A percentile compares a stretch with the other conserved stretches of the same genome.
phyloP scores from a whole-genome alignment of 2,888 invertebrate species.

The Drosophila ezoana region DNA sequence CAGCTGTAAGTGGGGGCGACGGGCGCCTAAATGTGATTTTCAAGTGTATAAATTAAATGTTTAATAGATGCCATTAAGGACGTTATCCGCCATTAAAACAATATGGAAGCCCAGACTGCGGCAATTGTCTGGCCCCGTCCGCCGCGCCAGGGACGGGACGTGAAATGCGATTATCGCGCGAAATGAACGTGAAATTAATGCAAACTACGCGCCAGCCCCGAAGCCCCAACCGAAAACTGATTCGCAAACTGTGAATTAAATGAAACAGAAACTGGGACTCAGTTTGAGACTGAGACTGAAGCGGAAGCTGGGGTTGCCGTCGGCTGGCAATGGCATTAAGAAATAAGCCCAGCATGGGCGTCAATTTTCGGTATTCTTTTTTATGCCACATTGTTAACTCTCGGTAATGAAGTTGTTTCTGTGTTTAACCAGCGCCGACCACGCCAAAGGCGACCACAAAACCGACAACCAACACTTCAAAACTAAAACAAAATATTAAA shows the following conservation, averaged over 20 bases:
- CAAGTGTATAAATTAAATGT: slow-evolving; percentile 78
- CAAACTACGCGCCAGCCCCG: slow-evolving; percentile 69
- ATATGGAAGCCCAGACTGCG: slow-evolving; percentile 61
- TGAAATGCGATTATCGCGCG: slow-evolving; percentile 75
- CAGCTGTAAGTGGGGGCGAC: slow-evolving; percentile 17
- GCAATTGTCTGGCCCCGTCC: slow-evolving; percentile 7
- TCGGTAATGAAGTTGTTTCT: slow-evolving; percentile 62
- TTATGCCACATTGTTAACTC: slow-evolving; percentile 19
- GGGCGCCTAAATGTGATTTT: slow-evolving; percentile 65
- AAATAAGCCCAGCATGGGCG: slow-evolving; percentile 58
- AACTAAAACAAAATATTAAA: slow-evolving; percentile 20
- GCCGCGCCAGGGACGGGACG: slow-evolving; percentile 24
- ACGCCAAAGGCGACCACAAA: slow-evolving; percentile 47
- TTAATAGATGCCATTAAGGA: slow-evolving; percentile 76
- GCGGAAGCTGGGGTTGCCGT: slow-evolving; percentile 2
- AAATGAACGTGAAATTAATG: slow-evolving; percentile 79
- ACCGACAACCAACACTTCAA: slow-evolving; percentile 30
- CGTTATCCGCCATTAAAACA: slow-evolving; percentile 77
- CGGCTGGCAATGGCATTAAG: slow-evolving; percentile 38
- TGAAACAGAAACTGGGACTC: slow-evolving; percentile 6
- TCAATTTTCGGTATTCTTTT: slow-evolving; percentile 56
- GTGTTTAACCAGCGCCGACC: slow-evolving; percentile 39
- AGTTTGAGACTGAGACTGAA: not conserved
- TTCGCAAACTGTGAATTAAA: slow-evolving; percentile 9
- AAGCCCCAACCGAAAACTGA: slow-evolving; percentile 18